These are phyloP conservation scores for Carposina sasakii DNA, from an alignment of 1,140 invertebrate genomes.

Conservation along the genomic window DNA sequence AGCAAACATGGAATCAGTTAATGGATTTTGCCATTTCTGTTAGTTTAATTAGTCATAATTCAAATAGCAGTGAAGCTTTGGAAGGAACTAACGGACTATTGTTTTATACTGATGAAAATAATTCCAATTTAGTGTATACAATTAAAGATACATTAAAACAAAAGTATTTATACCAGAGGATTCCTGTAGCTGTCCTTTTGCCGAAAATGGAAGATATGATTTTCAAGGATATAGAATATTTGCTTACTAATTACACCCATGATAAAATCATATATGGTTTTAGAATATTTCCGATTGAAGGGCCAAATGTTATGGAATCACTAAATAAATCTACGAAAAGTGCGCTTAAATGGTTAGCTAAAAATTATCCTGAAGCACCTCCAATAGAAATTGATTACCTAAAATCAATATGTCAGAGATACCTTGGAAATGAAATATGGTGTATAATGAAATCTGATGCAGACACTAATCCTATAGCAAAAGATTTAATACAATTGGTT, in stretches of 20 bases:
- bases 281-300: conserved; percentile 47
- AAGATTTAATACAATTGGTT: conserved; percentile 74
- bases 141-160: conserved; percentile 62
- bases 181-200: conserved; percentile 56
- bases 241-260: conserved; percentile 34
- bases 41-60: conserved; percentile 35
- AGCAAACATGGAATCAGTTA: conserved; percentile 64
- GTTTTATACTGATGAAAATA: conserved; percentile 49
- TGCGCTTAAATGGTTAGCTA: conserved; percentile 74
- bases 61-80: conserved; percentile 48
- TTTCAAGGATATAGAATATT: conserved; percentile 28
- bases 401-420: conserved; percentile 71
- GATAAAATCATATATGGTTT: conserved; percentile 50
- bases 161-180: conserved; percentile 53
- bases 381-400: conserved; percentile 75
- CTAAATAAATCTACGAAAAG: conserved; percentile 61
- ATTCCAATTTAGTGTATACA: conserved; percentile 41
- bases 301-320: conserved; percentile 39
- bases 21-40: conserved; percentile 65
- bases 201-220: conserved; percentile 25
- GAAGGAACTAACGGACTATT: conserved; percentile 61
- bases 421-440: conserved; percentile 79
- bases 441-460: conserved; percentile 71
- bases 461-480: conserved; percentile 68
- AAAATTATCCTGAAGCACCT: conserved; percentile 69